Conservation (phyloP, 2,888 invertebrate genomes). For the Lymantria dispar region DNA sequence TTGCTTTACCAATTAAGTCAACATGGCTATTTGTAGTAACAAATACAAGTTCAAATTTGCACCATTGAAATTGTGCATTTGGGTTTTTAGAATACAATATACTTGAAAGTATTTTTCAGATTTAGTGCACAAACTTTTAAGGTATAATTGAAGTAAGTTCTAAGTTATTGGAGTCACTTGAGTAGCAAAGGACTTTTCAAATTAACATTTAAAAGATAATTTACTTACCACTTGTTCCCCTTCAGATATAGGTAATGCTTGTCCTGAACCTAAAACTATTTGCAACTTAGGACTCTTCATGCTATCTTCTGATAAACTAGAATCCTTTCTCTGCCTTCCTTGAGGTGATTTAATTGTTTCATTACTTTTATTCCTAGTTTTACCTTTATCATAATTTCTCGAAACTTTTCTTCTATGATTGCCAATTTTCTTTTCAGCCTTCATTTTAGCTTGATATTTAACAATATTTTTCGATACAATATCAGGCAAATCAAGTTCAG, state of each 20-base stretch:
- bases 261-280: slow-evolving; percentile 77
- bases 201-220: not conserved
- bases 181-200: no score
- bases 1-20: no score
- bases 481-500: slow-evolving; percentile 52
- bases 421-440: slow-evolving; percentile 60
- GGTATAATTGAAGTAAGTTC: no score
- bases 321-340: slow-evolving; percentile 58
- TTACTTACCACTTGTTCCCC: slow-evolving; percentile 82
- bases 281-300: slow-evolving; percentile 71
- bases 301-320: slow-evolving; percentile 62
- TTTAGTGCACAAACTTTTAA: no score
- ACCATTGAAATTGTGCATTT: no score
- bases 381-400: slow-evolving; percentile 51
- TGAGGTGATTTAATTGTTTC: slow-evolving; percentile 59
- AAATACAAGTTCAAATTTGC: no score
- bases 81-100: no score
- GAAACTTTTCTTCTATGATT: slow-evolving; percentile 71
- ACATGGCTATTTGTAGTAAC: no score
- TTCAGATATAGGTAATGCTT: slow-evolving; percentile 79
- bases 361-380: slow-evolving; percentile 48
- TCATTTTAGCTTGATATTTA: slow-evolving; percentile 51
- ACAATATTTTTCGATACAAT: slow-evolving; percentile 47
- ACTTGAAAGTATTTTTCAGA: no score
- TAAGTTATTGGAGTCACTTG: no score